phyloP scores from a whole-genome alignment of 2,888 invertebrate genomes.

The Mythimna albipuncta region DNA sequence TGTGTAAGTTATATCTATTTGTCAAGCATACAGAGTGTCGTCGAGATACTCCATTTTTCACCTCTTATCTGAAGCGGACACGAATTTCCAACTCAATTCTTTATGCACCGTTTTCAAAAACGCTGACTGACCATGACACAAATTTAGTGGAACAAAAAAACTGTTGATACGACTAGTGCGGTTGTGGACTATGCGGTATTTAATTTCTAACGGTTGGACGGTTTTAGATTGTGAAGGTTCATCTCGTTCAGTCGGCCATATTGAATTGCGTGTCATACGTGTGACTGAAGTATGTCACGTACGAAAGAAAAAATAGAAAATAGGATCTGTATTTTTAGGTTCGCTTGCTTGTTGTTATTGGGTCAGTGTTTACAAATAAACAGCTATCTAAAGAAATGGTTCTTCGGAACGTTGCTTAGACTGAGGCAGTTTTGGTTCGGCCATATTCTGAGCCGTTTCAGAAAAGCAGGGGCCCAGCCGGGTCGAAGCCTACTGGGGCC shows the following conservation, averaged over 20 bases:
- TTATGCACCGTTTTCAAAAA: conserved; percentile 24
- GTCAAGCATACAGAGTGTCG: background rate
- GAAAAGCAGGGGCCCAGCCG: too few relatives aligned
- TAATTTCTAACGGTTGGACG: conserved; percentile 29
- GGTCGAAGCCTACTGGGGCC: too few relatives aligned
- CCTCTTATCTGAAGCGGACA: background rate
- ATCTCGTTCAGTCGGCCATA: conserved; percentile 13
- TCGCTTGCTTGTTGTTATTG: too few relatives aligned
- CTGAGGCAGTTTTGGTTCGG: too few relatives aligned
- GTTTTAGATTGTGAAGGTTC: conserved; percentile 18
- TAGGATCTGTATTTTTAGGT: conserved; percentile 8
- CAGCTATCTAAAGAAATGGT: background rate
- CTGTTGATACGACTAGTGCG: conserved; percentile 3
- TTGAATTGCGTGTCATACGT: conserved; percentile 35
- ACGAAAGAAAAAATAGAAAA: conserved; percentile 8
- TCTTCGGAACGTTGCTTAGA: too few relatives aligned
- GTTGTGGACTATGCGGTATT: conserved; percentile 18
- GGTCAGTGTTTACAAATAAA: background rate
- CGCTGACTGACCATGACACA: conserved; percentile 22
- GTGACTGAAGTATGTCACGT: conserved; percentile 37
- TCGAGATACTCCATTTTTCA: background rate
- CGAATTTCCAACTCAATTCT: conserved; percentile 17
- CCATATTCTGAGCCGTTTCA: too few relatives aligned
- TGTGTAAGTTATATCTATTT: background rate
- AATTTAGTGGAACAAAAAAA: conserved; percentile 21